These are phyloP conservation scores for Euzophera pinguis DNA, from an alignment of 2,888 invertebrate species.

Conservation along the genomic window DNA sequence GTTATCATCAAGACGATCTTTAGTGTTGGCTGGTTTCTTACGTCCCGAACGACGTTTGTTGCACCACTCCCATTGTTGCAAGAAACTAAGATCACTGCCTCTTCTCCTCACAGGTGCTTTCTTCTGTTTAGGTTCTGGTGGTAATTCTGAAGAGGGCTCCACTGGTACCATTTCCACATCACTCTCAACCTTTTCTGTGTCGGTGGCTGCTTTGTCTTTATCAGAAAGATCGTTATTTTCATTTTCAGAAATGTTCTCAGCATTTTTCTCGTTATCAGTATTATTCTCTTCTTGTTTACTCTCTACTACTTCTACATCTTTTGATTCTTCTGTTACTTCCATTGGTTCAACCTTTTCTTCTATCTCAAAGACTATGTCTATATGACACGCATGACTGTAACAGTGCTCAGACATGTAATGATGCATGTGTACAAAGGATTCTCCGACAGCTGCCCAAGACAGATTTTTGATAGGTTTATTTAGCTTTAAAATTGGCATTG, in stretches of 20 bases:
- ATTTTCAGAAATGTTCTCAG: constrained; percentile 53
- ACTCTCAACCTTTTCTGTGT: constrained; percentile 58
- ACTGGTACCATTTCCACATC: constrained; percentile 46
- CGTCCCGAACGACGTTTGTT: constrained; percentile 75
- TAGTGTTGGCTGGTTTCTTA: constrained; percentile 75
- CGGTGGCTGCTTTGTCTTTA: constrained; percentile 60
- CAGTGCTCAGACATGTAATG: constrained; percentile 81
- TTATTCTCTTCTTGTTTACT: constrained; percentile 38
- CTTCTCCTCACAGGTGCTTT: constrained; percentile 81
- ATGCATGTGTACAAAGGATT: constrained; percentile 82
- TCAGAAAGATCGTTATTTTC: constrained; percentile 66
- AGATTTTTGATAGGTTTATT: constrained; percentile 79
- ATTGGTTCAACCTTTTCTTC: constrained; percentile 43
- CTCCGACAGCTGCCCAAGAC: constrained; percentile 84
- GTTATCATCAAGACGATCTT: constrained; percentile 80
- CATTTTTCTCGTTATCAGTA: constrained; percentile 45
- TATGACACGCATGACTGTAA: constrained; percentile 75
- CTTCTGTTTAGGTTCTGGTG: constrained; percentile 62
- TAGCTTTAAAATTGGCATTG: constrained; percentile 78
- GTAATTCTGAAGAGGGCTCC: constrained; percentile 38
- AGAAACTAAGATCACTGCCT: constrained; percentile 84
- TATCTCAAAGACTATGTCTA: constrained; percentile 58
- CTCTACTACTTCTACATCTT: constrained; percentile 44
- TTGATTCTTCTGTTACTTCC: constrained; percentile 57
- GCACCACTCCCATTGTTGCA: constrained; percentile 91